phyloP scores from a whole-genome alignment of 2,888 invertebrate species.

The Andrena chrysosceles region DNA sequence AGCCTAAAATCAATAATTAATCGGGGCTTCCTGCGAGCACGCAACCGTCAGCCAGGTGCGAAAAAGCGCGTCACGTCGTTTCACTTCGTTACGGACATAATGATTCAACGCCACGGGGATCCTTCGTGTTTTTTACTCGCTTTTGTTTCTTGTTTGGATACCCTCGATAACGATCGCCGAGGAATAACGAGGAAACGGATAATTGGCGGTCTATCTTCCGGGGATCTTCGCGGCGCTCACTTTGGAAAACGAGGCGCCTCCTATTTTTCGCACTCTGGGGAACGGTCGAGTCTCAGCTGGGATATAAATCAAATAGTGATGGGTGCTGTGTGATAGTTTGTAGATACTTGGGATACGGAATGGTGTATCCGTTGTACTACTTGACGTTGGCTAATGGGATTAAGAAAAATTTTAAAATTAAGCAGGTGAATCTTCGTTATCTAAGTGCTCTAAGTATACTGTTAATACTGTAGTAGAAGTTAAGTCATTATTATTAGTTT shows the following conservation, averaged over 20 bases:
- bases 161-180: conserved; percentile 62
- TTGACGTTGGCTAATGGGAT: no score
- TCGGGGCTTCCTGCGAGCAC: conserved; percentile 50
- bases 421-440: no score
- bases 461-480: no score
- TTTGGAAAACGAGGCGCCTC: conserved; percentile 34
- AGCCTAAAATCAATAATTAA: conserved; percentile 75
- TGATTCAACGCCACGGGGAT: conserved; percentile 62
- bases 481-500: no score
- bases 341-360: neutral
- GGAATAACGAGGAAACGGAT: conserved; percentile 63
- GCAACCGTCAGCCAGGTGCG: conserved; percentile 75
- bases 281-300: neutral
- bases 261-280: conserved; percentile 47
- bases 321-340: neutral
- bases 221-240: conserved; percentile 43
- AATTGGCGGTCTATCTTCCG: conserved; percentile 63
- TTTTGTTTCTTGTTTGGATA: conserved; percentile 25
- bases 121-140: conserved; percentile 37
- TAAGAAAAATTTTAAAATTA: no score
- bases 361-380: no score
- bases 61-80: conserved; percentile 71
- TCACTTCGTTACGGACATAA: conserved; percentile 48
- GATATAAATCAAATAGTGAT: neutral
- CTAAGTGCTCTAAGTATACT: no score